Evolutionary conservation across 64 coral and sea anemone species (phyloP).

Genomic region (Acropora yongei): DNA sequence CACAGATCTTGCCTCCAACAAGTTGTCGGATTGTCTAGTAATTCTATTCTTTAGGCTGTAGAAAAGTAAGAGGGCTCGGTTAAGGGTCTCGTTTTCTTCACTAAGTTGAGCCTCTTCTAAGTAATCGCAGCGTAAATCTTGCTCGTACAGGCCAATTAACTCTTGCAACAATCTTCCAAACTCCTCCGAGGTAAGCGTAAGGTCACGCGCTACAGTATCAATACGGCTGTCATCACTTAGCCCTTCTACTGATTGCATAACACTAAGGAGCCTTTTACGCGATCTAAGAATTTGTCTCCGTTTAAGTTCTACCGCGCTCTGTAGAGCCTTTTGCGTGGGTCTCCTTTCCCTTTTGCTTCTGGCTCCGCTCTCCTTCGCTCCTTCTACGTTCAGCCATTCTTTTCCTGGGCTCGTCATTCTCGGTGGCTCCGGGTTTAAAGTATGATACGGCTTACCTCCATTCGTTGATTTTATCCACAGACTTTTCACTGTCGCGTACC

Average conservation of each 20-base stretch:
- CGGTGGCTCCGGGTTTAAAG: slow-evolving; percentile 7
- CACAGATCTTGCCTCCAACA: slow-evolving; percentile 48
- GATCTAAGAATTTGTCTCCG: background rate
- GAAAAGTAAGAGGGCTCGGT: slow-evolving; percentile 26
- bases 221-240: slow-evolving; percentile 27
- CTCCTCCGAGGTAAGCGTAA: slow-evolving; percentile 34
- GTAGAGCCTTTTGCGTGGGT: slow-evolving; percentile 14
- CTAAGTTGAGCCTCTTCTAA: slow-evolving; percentile 38
- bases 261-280: slow-evolving; percentile 19
- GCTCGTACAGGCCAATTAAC: slow-evolving; percentile 37
- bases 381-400: slow-evolving; percentile 13
- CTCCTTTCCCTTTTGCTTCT: slow-evolving; percentile 7
- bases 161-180: slow-evolving; percentile 48
- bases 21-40: slow-evolving; percentile 60
- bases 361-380: background rate
- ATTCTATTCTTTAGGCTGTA: slow-evolving; percentile 49
- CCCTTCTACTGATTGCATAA: slow-evolving; percentile 57
- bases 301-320: slow-evolving; percentile 10
- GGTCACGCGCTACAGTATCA: slow-evolving; percentile 22
- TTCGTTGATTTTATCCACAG: background rate
- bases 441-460: background rate
- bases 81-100: slow-evolving; percentile 20
- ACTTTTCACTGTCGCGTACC: background rate
- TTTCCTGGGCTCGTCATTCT: background rate
- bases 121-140: slow-evolving; percentile 34